Percentiles rank a stretch among this genome's conserved stretches.
These are phyloP conservation scores for Pitta sordida DNA, from an alignment of 2,113 vertebrate species.

Conservation along the genomic window DNA sequence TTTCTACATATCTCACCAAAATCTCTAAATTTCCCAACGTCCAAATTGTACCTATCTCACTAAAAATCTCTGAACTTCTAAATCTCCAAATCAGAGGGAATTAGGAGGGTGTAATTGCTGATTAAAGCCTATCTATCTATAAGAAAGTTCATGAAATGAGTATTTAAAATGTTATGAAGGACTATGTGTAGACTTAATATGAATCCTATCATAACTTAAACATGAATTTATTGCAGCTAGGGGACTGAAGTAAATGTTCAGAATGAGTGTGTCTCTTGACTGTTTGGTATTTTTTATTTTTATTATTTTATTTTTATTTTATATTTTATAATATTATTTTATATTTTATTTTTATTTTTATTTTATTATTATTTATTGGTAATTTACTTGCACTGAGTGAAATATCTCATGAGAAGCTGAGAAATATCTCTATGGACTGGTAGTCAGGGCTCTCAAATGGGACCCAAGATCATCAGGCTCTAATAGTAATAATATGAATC, in stretches of 20 bases:
- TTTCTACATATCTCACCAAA: no score
- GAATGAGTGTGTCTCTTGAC: not conserved
- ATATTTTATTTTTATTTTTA: no score
- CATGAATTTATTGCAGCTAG: not conserved
- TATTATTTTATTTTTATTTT: no score
- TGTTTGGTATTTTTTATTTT: no score
- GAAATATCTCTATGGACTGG: not conserved
- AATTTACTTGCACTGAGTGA: not conserved
- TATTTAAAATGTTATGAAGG: not conserved
- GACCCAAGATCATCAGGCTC: not conserved
- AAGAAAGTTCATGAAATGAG: not conserved
- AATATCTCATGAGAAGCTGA: not conserved
- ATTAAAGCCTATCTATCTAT: not conserved
- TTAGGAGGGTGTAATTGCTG: not conserved
- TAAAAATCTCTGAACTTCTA: no score
- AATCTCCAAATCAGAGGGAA: no score
- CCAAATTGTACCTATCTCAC: no score
- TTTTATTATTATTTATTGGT: no score
- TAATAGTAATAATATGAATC: not conserved
- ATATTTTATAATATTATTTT: no score
- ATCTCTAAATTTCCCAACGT: no score
- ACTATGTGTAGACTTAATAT: not conserved
- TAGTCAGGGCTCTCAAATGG: not conserved
- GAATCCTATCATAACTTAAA: not conserved
- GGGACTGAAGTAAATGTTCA: not conserved